Percentiles rank a stretch among this genome's conserved stretches.
Conservation (phyloP, 2,888 invertebrate species). For the Lasioglossum malachurum region DNA sequence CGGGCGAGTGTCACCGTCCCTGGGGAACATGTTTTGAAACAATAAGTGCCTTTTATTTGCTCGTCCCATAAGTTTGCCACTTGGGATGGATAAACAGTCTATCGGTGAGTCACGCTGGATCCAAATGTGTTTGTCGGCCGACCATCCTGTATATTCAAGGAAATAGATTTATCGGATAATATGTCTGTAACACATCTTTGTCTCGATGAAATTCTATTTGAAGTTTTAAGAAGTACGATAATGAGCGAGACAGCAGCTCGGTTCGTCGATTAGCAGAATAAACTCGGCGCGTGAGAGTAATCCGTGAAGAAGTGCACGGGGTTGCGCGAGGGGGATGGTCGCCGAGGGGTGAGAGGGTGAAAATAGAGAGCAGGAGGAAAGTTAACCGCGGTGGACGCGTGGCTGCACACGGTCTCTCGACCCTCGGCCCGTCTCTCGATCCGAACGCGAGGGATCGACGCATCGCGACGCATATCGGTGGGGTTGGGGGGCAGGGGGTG, state of each 20-base stretch:
- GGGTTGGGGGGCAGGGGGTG: constrained; percentile 43
- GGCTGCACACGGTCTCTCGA: constrained; percentile 76
- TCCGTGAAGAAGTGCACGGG: neutral
- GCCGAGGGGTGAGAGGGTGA: neutral
- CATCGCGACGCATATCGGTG: constrained; percentile 70
- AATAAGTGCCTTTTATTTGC: neutral
- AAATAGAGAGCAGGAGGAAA: constrained; percentile 57
- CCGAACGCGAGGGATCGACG: constrained; percentile 65
- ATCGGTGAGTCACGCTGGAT: neutral
- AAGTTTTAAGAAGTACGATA: neutral
- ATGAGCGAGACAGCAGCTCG: neutral
- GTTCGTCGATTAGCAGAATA: constrained; percentile 20
- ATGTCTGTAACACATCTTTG: neutral
- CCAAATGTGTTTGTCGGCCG: neutral
- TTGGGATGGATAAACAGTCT: neutral
- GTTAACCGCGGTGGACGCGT: constrained; percentile 82
- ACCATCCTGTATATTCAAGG: neutral
- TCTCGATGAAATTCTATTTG: neutral
- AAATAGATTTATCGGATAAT: neutral
- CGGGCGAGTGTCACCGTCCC: neutral
- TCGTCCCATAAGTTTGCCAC: neutral
- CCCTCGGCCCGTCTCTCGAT: constrained; percentile 70
- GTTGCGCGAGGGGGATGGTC: neutral
- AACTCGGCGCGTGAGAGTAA: constrained; percentile 16
- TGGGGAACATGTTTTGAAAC: constrained; percentile 3